These are phyloP conservation scores for Theretra japonica DNA, from an alignment of 2,888 invertebrate genomes.

Conservation along the genomic window DNA sequence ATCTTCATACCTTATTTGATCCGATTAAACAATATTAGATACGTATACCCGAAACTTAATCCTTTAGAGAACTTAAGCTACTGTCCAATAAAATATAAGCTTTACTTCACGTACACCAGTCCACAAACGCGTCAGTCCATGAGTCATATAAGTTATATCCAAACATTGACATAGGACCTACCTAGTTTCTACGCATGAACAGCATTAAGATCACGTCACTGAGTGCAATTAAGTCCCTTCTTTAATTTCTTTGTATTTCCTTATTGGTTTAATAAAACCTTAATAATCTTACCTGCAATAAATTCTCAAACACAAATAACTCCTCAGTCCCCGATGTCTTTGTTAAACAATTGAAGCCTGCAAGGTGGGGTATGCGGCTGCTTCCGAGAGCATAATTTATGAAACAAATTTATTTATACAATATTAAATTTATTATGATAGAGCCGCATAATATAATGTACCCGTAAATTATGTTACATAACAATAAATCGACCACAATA, in stretches of 20 bases:
- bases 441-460: slow-evolving; percentile 15
- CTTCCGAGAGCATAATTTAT: slow-evolving; percentile 4
- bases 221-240: no score
- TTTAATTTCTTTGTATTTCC: no score
- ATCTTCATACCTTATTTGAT: background rate
- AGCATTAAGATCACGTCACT: no score
- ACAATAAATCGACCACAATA: slow-evolving; percentile 13
- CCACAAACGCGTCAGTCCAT: background rate
- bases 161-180: no score
- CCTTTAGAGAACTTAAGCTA: no score
- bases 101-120: no score
- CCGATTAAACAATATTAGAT: background rate
- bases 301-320: background rate
- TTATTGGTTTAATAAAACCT: background rate
- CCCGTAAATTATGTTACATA: slow-evolving; percentile 5
- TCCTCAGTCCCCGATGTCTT: background rate
- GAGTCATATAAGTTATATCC: background rate
- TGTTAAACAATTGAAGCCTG: slow-evolving; percentile 5
- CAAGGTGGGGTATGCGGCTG: background rate
- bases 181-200: no score
- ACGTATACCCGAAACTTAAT: no score
- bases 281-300: background rate
- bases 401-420: background rate
- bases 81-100: no score
- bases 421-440: slow-evolving; percentile 2